These are phyloP conservation scores for Premnoplex brunnescens DNA, from an alignment of 2,797 vertebrate genomes.

Conservation along the genomic window DNA sequence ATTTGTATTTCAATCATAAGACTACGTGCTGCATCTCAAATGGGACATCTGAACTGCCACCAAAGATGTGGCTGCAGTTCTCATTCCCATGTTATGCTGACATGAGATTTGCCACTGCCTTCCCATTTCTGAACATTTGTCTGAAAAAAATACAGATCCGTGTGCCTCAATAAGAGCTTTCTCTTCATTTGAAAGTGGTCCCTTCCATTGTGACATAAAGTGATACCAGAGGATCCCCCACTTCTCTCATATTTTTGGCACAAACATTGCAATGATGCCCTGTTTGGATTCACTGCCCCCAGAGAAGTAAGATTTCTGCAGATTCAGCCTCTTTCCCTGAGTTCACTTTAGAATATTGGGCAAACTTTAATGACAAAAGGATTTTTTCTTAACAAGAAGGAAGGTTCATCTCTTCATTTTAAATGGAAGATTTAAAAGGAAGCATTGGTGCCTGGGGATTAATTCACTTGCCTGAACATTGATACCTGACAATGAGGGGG, in stretches of 20 bases:
- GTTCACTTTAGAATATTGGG: neutral
- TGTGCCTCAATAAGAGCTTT: neutral
- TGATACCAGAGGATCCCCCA: no score
- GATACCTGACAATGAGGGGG: neutral
- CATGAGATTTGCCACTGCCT: neutral
- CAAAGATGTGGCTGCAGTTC: neutral
- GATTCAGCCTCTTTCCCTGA: neutral
- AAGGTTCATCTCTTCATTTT: neutral
- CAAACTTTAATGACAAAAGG: neutral
- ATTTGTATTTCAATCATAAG: neutral
- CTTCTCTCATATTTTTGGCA: neutral
- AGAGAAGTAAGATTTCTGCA: neutral
- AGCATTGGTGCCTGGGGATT: neutral
- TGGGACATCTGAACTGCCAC: neutral
- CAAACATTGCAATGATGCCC: neutral
- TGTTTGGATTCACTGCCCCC: neutral
- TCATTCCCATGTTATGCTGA: neutral
- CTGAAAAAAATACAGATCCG: accelerated
- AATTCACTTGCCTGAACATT: neutral
- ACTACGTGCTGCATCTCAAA: neutral
- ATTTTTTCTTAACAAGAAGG: neutral
- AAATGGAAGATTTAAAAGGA: neutral
- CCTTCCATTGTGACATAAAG: neutral
- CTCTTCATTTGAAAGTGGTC: neutral
- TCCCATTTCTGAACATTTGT: neutral